Evolutionary conservation across 2,888 invertebrate genomes (phyloP).

Genomic region (Chrysopilus asiliformis): DNA sequence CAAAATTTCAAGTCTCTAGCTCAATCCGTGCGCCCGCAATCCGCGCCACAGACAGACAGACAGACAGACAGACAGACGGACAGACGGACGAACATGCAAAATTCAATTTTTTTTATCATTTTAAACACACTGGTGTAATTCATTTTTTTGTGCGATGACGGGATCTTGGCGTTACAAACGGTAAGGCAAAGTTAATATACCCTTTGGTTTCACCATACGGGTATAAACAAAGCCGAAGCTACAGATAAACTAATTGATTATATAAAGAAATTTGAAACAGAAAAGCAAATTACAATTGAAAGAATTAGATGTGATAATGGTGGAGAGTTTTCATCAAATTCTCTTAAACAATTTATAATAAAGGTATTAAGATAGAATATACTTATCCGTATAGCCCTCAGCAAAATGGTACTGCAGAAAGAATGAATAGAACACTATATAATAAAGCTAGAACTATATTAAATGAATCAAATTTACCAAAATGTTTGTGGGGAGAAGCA

Average conservation of each 20-base stretch:
- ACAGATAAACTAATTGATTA: conserved; percentile 11
- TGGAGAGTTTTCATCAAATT: conserved; percentile 2
- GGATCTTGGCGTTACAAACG: no score
- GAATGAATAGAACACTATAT: conserved; percentile 7
- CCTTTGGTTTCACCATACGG: no score
- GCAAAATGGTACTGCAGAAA: conserved; percentile 10
- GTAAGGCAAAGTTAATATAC: no score
- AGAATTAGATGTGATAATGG: conserved; percentile 10
- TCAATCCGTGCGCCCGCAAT: no score
- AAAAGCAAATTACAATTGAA: conserved; percentile 10
- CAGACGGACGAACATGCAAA: no score
- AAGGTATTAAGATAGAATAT: conserved; percentile 6
- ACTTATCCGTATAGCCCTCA: conserved; percentile 11
- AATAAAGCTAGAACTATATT: conserved; percentile 11
- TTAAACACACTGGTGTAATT: no score
- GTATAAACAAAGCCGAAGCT: conserved; percentile 13
- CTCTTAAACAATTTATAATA: neutral
- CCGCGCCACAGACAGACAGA: no score
- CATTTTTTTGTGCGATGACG: no score
- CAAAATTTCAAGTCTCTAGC: no score
- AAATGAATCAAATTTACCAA: conserved; percentile 8
- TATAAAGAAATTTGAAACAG: conserved; percentile 7
- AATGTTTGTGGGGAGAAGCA: conserved; percentile 6
- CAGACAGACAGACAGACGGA: no score
- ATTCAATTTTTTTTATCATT: no score